A percentile compares a stretch with the other conserved stretches of the same genome.
Evolutionary conservation across 2,888 invertebrate genomes (phyloP).

Genomic region (Chrysolina americana): DNA sequence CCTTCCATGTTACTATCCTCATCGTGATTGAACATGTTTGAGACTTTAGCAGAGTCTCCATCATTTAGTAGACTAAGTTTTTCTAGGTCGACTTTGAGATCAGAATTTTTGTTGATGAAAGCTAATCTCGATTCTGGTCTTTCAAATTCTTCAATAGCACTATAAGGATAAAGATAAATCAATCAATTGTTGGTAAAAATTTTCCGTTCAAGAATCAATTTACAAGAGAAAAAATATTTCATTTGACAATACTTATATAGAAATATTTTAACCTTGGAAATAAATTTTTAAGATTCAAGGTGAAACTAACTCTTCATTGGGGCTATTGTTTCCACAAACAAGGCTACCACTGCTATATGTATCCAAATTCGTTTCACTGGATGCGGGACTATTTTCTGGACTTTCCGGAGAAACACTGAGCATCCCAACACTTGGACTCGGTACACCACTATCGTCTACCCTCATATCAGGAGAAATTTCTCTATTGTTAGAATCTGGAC

Average conservation of each 20-base stretch:
- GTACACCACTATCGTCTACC: slow-evolving; percentile 65
- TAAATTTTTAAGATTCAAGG: neutral
- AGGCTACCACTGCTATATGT: slow-evolving; percentile 70
- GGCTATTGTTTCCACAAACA: slow-evolving; percentile 60
- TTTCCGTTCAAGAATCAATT: no score
- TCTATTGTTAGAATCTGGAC: slow-evolving; percentile 63
- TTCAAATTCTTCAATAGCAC: slow-evolving; percentile 59
- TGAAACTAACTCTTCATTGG: slow-evolving; percentile 63
- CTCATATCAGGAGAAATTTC: slow-evolving; percentile 60
- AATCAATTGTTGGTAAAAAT: no score
- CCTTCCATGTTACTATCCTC: slow-evolving; percentile 57
- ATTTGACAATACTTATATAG: neutral
- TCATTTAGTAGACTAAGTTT: slow-evolving; percentile 66
- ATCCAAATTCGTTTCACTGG: slow-evolving; percentile 74
- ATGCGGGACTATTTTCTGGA: slow-evolving; percentile 64
- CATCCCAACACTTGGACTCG: slow-evolving; percentile 62
- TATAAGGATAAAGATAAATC: slow-evolving; percentile 36
- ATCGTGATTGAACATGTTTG: slow-evolving; percentile 45
- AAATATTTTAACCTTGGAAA: no score
- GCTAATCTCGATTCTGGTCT: slow-evolving; percentile 66
- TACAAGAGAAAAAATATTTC: neutral
- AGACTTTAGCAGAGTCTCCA: slow-evolving; percentile 61
- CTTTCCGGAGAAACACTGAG: slow-evolving; percentile 61
- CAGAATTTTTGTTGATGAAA: slow-evolving; percentile 63
- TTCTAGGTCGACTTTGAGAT: slow-evolving; percentile 65